Evolutionary conservation across 2,113 vertebrate genomes (phyloP), one percentile per base, ranked within the genome.

Genomic region (Poeciliopsis turrubarensis): DNA sequence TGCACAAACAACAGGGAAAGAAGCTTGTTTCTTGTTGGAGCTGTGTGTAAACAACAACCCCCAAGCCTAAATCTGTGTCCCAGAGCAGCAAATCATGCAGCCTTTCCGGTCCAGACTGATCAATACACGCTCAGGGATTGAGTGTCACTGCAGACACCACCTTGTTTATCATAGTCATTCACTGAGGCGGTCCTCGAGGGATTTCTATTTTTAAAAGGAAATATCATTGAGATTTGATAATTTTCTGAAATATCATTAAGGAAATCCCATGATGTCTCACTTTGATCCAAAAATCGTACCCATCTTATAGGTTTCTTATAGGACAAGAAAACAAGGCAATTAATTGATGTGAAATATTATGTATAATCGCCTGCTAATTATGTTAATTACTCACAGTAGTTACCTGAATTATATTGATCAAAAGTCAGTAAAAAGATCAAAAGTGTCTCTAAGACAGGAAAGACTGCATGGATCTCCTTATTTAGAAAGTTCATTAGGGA

Each of bases 81-180:
- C 71, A 78, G 68, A 84, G 32, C 82, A 44, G 86, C 62, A 79
- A 81, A 87, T 64, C 67, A 72, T 37, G 63, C 47, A 4, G 75
- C 69, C 80, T 79, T 72, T 86, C 84, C 80, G 77, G 61, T 74
- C 68, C 82, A 80, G 85, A 82, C 73, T 87, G 74, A 92, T 91
- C 86, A 88, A 85, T 90, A 81, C 86, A 90, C 64, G 78, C 72
- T 74, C 64, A 75, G 54, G 84, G 83, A 88, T 88, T 34, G 51
- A 85, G 85, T 72, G 76, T 86, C 80, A 75, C 87, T 81, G 65
- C 69, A 78, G 70, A 67, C 72, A 65, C 71, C 5, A 37, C 65
- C 79, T 87, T 72, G 73, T 89, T 89, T 82, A 78, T 87, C 87
- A 85, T 34, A 81, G 80, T 72, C 76, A 66, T 79, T 78, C 37